These are phyloP conservation scores for Brachystomella parvula DNA, from an alignment of 1,140 invertebrate species.

Conservation along the genomic window DNA sequence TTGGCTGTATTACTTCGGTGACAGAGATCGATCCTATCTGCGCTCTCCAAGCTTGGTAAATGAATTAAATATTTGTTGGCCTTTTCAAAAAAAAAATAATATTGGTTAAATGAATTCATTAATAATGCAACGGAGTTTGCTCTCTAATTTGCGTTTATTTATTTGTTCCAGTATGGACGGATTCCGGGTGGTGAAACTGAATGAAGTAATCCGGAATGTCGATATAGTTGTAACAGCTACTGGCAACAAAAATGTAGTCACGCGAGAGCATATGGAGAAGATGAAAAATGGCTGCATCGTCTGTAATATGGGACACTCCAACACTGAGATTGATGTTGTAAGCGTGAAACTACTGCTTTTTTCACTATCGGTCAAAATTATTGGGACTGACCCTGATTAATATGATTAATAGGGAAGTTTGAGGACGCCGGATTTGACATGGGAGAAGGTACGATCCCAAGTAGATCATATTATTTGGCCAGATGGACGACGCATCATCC, in stretches of 20 bases:
- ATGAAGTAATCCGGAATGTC: slow-evolving; percentile 85
- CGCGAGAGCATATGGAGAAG: slow-evolving; percentile 88
- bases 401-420: slow-evolving; percentile 65
- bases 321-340: slow-evolving; percentile 95
- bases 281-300: slow-evolving; percentile 95
- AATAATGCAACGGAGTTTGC: slow-evolving; percentile 11
- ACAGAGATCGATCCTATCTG: slow-evolving; percentile 98
- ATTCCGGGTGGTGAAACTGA: slow-evolving; percentile 87
- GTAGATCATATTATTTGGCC: slow-evolving; percentile 97
- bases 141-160: no score
- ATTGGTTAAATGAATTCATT: neutral
- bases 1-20: slow-evolving; percentile 88
- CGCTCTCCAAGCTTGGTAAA: slow-evolving; percentile 86
- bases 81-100: slow-evolving; percentile 2
- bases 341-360: slow-evolving; percentile 43
- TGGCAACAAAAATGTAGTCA: slow-evolving; percentile 94
- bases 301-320: slow-evolving; percentile 97
- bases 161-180: slow-evolving; percentile 83
- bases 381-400: neutral
- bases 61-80: no score
- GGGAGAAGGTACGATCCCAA: slow-evolving; percentile 95
- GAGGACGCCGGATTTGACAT: slow-evolving; percentile 84
- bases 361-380: neutral
- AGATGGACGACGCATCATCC: slow-evolving; percentile 80
- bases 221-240: slow-evolving; percentile 94